phyloP scores from a whole-genome alignment of 92 coral and sea anemone genomes.

The Isaurus tuberculatus region DNA sequence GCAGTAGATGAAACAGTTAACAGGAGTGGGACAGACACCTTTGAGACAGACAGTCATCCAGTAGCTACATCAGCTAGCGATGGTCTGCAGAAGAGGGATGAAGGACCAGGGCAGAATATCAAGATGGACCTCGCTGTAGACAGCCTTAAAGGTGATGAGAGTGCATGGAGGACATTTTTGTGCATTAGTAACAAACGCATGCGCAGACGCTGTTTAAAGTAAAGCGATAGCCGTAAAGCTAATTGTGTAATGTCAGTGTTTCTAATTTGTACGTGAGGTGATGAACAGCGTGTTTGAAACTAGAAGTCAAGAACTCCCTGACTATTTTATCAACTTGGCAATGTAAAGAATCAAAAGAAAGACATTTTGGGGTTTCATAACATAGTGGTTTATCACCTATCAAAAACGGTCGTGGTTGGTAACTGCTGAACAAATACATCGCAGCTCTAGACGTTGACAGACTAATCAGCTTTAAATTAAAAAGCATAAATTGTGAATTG shows the following conservation, averaged over 20 bases:
- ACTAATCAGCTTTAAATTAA: neutral
- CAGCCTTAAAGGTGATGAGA: conserved; percentile 43
- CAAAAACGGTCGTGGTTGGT: neutral
- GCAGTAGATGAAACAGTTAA: conserved; percentile 5
- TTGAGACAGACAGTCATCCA: neutral
- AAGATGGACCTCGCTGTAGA: neutral
- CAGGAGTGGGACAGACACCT: conserved; percentile 6
- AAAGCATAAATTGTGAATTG: neutral
- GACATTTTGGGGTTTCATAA: neutral
- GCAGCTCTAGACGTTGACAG: neutral
- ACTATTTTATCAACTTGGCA: neutral
- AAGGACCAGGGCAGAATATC: neutral
- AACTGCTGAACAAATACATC: neutral
- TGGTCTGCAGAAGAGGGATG: neutral
- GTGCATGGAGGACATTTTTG: neutral
- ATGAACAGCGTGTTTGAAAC: neutral
- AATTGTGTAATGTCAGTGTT: neutral
- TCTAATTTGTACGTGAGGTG: neutral
- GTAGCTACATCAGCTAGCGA: neutral
- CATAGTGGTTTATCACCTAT: neutral
- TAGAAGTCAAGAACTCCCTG: neutral
- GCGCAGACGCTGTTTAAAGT: neutral
- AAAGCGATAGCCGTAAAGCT: neutral
- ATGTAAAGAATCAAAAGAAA: neutral
- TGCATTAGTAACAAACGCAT: conserved; percentile 7